These are phyloP conservation scores for Girardia tigrina DNA, from an alignment of 2,888 invertebrate genomes.

Conservation along the genomic window DNA sequence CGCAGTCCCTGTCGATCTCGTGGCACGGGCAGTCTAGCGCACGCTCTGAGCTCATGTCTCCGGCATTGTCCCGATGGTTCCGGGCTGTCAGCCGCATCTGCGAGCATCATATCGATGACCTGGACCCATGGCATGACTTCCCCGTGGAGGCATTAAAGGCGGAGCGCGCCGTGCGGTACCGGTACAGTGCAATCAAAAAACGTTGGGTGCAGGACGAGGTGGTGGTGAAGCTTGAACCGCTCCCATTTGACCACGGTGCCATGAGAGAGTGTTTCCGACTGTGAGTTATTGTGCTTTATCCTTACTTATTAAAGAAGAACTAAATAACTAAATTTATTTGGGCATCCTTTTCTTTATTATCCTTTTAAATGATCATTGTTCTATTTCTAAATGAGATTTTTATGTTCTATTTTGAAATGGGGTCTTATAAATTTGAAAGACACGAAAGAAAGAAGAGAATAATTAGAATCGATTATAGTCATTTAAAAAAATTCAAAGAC, in stretches of 20 bases:
- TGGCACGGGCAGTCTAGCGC: neutral
- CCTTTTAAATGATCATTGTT: too few species aligned
- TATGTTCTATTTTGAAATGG: too few species aligned
- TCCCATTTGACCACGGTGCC: constrained; percentile 54
- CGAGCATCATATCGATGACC: neutral
- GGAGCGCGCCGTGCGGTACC: constrained; percentile 34
- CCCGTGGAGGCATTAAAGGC: constrained; percentile 25
- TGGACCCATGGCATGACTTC: constrained; percentile 35
- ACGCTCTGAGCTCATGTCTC: neutral
- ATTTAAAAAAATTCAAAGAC: too few species aligned
- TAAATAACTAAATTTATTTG: too few species aligned
- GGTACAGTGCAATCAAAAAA: constrained; percentile 53
- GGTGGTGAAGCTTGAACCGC: constrained; percentile 52
- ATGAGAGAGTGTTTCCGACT: constrained; percentile 55
- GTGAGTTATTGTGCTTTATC: too few species aligned
- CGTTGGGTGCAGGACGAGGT: constrained; percentile 53
- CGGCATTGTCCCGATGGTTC: neutral
- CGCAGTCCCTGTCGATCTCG: neutral
- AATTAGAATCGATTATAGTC: too few species aligned
- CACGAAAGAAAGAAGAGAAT: too few species aligned
- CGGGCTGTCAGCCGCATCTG: neutral
- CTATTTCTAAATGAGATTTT: too few species aligned
- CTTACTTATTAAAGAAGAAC: too few species aligned
- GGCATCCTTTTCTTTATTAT: too few species aligned
- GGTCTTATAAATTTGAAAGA: too few species aligned